Evolutionary conservation across 2,888 invertebrate genomes (phyloP).

Genomic region (Dugesia japonica): DNA sequence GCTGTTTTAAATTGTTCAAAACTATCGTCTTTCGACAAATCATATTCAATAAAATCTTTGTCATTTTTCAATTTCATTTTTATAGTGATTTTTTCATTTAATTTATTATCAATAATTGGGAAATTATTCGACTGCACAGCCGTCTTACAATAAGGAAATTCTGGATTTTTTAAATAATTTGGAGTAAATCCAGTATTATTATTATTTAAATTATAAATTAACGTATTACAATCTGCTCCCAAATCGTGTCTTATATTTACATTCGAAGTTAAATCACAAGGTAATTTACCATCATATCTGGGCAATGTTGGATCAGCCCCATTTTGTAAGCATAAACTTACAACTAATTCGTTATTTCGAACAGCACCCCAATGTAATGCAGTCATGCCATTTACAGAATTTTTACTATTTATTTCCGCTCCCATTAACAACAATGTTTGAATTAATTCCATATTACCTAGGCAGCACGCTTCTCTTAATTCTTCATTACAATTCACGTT

Average conservation of each 20-base stretch:
- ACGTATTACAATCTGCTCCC: neutral
- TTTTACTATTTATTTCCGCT: constrained; percentile 25
- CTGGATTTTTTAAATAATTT: constrained; percentile 15
- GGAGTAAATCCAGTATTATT: neutral
- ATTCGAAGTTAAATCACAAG: neutral
- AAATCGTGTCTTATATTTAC: neutral
- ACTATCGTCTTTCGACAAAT: neutral
- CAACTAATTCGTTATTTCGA: constrained; percentile 10
- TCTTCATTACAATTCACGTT: neutral
- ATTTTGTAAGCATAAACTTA: neutral
- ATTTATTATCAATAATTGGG: neutral
- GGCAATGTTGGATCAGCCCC: constrained; percentile 10
- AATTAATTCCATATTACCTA: neutral
- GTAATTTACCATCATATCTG: neutral
- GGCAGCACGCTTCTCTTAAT: constrained; percentile 21
- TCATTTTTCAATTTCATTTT: neutral
- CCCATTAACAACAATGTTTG: neutral
- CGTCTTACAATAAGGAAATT: neutral
- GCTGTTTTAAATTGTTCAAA: neutral
- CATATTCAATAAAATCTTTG: neutral
- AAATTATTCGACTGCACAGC: neutral
- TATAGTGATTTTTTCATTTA: neutral
- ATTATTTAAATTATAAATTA: neutral
- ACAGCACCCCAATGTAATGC: constrained; percentile 24
- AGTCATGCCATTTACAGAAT: constrained; percentile 28